A percentile compares a stretch with the other conserved stretches of the same genome.
Conservation (phyloP, 2,888 invertebrate genomes). For the Agrotis exclamationis region DNA sequence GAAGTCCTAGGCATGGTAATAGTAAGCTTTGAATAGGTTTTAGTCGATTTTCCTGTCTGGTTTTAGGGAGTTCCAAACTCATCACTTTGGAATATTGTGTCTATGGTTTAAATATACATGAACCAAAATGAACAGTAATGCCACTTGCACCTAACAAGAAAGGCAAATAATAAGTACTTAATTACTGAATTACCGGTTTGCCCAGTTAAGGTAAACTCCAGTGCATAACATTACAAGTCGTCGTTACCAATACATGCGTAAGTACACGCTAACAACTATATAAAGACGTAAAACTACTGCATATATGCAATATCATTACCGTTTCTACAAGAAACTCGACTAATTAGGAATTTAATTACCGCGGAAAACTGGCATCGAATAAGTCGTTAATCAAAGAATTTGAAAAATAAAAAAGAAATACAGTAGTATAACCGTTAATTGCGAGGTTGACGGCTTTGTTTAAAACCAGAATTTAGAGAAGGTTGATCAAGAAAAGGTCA, state of each 20-base stretch:
- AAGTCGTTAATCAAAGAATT: slow-evolving; percentile 9
- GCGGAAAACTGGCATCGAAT: slow-evolving; percentile 30
- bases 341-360: slow-evolving; percentile 49
- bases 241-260: slow-evolving; percentile 39
- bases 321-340: slow-evolving; percentile 37
- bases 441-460: slow-evolving; percentile 15
- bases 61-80: background rate
- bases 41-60: background rate
- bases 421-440: background rate
- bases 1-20: background rate
- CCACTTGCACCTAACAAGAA: background rate
- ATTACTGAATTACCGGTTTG: slow-evolving; percentile 10
- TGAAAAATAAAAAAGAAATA: slow-evolving; percentile 3
- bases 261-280: slow-evolving; percentile 34
- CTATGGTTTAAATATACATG: too few relatives aligned
- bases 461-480: background rate
- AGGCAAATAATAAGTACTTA: slow-evolving; percentile 7
- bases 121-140: background rate
- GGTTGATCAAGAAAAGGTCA: slow-evolving; percentile 5
- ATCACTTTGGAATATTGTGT: background rate
- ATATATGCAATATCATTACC: slow-evolving; percentile 36
- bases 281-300: slow-evolving; percentile 11
- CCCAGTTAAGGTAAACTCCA: slow-evolving; percentile 19
- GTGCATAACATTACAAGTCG: slow-evolving; percentile 45
- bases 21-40: background rate